These are phyloP conservation scores for Vicugna pacos DNA, from an alignment of 2,113 vertebrate genomes.

Conservation along the genomic window DNA sequence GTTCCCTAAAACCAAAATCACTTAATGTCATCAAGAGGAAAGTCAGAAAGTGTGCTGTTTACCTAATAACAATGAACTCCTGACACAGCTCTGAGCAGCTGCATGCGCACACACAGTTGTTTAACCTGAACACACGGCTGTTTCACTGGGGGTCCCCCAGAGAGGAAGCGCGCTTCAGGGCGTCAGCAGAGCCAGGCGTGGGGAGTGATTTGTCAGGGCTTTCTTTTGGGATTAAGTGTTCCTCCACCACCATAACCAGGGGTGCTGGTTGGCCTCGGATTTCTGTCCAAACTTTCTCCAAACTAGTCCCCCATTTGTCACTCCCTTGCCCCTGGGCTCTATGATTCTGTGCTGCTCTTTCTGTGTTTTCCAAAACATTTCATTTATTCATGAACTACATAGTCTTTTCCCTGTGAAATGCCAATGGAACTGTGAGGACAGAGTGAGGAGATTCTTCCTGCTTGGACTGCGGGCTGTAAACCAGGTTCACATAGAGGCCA, in stretches of 20 bases:
- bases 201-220: neutral
- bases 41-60: neutral
- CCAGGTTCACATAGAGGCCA: neutral
- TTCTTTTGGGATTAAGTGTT: neutral
- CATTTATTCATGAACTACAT: neutral
- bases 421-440: neutral
- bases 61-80: neutral
- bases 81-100: neutral
- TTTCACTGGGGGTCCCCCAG: neutral
- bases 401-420: no score
- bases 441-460: neutral
- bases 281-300: neutral
- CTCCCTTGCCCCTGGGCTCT: no score
- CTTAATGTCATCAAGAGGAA: neutral
- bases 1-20: neutral
- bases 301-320: neutral
- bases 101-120: no score
- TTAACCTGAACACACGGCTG: neutral
- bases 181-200: neutral
- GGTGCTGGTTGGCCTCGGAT: neutral
- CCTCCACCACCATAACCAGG: neutral
- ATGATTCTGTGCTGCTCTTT: neutral
- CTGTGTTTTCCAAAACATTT: neutral
- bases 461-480: neutral
- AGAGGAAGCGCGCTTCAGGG: no score